Evolutionary conservation across 1,140 invertebrate genomes (phyloP).

Genomic region (Calephelis virginiensis): DNA sequence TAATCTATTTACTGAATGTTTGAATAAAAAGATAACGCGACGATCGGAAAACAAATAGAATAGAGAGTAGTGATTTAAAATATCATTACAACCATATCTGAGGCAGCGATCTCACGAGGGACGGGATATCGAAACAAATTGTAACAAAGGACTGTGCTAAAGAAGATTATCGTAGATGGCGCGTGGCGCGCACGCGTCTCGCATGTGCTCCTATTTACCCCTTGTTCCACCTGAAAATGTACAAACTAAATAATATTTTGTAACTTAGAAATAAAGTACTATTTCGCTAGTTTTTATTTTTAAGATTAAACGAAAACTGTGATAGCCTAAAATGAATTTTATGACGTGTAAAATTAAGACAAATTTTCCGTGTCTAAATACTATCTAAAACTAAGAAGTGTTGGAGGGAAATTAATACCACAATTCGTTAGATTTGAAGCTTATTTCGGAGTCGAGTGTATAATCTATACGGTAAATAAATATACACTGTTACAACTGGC

Average conservation of each 20-base stretch:
- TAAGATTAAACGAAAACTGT: constrained; percentile 20
- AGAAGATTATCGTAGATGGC: constrained; percentile 69
- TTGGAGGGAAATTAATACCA: constrained; percentile 75
- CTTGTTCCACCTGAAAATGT: constrained; percentile 28
- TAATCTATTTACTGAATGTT: not conserved
- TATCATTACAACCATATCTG: constrained; percentile 73
- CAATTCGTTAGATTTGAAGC: constrained; percentile 74
- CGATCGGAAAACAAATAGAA: constrained; percentile 32
- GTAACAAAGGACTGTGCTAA: constrained; percentile 67
- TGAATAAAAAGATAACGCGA: constrained; percentile 4
- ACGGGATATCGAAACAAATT: constrained; percentile 65
- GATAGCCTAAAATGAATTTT: constrained; percentile 38
- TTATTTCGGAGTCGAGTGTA: constrained; percentile 66
- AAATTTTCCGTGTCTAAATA: constrained; percentile 28
- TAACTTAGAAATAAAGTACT: constrained; percentile 17
- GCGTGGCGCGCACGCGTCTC: constrained; percentile 62
- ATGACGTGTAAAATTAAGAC: constrained; percentile 25
- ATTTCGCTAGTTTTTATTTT: constrained; percentile 22
- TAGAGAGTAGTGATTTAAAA: constrained; percentile 70
- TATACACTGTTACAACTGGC: constrained; percentile 55
- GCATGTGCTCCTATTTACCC: constrained; percentile 55
- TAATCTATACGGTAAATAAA: constrained; percentile 66
- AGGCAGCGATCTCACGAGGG: constrained; percentile 61
- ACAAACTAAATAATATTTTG: constrained; percentile 37
- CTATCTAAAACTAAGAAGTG: constrained; percentile 69